phyloP scores from a whole-genome alignment of 2,113 vertebrate species.

The Poeciliopsis prolifica region DNA sequence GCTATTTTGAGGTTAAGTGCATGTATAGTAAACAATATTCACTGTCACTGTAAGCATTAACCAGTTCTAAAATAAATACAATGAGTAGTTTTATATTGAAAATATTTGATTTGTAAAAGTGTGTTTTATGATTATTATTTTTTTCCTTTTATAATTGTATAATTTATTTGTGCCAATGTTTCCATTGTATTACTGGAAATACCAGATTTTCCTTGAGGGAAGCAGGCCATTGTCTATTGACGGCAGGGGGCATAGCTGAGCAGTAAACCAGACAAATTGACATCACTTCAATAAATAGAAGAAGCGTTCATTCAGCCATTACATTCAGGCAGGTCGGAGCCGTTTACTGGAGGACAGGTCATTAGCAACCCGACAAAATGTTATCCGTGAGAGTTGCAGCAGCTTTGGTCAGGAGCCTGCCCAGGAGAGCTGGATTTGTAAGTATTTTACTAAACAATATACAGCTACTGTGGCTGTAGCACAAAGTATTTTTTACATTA shows the following conservation, averaged over 20 bases:
- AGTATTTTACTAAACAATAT: constrained; percentile 57
- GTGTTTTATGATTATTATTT: no score
- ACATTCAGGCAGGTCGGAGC: constrained; percentile 64
- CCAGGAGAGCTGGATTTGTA: constrained; percentile 88
- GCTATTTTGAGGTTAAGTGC: no score
- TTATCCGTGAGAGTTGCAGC: constrained; percentile 91
- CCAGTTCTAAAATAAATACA: no score
- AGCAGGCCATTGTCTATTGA: no score
- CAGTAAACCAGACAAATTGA: not conserved
- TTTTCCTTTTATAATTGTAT: no score
- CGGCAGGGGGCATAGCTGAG: constrained; percentile 35
- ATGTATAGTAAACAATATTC: no score
- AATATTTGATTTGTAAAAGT: no score
- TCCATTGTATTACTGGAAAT: no score
- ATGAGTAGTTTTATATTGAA: no score
- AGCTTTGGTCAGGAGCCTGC: constrained; percentile 85
- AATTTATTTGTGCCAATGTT: no score
- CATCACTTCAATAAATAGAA: constrained; percentile 52
- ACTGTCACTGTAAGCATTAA: no score
- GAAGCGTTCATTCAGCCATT: constrained; percentile 77
- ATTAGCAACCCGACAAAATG: constrained; percentile 76
- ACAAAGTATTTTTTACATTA: not conserved
- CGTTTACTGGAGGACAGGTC: constrained; percentile 73
- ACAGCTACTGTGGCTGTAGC: not conserved
- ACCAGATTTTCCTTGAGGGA: no score